These are phyloP conservation scores for Norana najaformis DNA, from an alignment of 2,888 invertebrate genomes.

Conservation along the genomic window DNA sequence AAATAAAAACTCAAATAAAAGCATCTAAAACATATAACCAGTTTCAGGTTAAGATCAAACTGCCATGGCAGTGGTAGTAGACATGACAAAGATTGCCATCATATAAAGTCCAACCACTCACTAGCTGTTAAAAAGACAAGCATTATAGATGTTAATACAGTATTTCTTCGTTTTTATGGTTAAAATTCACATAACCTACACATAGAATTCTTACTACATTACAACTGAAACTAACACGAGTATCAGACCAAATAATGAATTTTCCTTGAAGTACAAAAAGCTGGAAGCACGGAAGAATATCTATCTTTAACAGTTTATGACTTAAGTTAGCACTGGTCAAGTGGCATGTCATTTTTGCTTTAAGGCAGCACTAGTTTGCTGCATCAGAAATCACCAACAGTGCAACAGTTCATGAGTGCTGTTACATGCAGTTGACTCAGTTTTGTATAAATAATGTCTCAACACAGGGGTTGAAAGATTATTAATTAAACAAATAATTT, in stretches of 20 bases:
- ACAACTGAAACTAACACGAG: not conserved
- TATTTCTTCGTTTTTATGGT: no score
- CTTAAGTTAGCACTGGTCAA: not conserved
- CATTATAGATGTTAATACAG: no score
- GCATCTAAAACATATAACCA: no score
- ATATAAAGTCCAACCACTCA: no score
- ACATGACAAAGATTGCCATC: no score
- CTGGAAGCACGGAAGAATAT: not conserved
- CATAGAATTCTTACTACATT: not conserved
- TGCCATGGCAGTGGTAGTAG: no score
- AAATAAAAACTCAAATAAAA: no score
- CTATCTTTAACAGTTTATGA: not conserved
- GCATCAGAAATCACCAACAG: no score
- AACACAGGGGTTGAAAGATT: not conserved
- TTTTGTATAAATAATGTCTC: not conserved
- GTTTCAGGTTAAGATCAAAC: no score
- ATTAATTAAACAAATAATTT: not conserved
- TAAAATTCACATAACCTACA: not conserved
- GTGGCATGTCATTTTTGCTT: not conserved
- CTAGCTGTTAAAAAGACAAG: no score
- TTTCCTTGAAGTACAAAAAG: not conserved
- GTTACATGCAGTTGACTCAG: not conserved
- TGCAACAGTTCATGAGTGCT: not conserved
- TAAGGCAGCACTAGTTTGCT: not conserved
- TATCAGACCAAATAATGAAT: not conserved